Conservation (phyloP, 2,113 vertebrate species). For the Hippocampus guttulatus region DNA sequence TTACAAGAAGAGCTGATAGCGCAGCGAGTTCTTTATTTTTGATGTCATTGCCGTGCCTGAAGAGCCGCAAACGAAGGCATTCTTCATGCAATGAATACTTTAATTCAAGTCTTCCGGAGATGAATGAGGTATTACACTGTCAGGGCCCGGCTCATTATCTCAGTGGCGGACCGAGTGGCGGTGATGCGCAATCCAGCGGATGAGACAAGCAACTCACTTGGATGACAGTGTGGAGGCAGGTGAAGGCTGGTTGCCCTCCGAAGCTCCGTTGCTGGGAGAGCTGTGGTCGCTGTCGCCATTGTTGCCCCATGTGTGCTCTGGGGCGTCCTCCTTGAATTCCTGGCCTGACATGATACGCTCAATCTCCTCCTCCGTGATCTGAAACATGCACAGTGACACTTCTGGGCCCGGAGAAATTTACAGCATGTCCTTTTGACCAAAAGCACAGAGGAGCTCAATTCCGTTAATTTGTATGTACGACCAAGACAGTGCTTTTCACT, state of each 20-base stretch:
- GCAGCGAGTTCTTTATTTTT: constrained; percentile 44
- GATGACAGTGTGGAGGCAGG: constrained; percentile 93
- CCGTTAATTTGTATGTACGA: constrained; percentile 28
- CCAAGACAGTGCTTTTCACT: constrained; percentile 27
- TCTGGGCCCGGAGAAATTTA: not conserved
- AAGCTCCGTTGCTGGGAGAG: constrained; percentile 92
- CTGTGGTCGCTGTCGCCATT: constrained; percentile 97
- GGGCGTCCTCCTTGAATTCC: constrained; percentile 96
- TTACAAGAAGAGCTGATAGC: constrained; percentile 45
- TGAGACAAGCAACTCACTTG: constrained; percentile 77
- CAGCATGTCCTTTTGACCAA: constrained; percentile 16
- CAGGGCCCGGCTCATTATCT: constrained; percentile 56
- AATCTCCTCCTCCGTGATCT: constrained; percentile 99
- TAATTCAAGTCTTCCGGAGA: constrained; percentile 35
- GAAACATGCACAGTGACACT: constrained; percentile 3
- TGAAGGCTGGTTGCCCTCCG: constrained; percentile 96
- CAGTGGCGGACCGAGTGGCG: constrained; percentile 19
- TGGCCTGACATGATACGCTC: constrained; percentile 98
- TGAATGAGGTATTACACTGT: constrained; percentile 43
- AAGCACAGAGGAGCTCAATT: constrained; percentile 18
- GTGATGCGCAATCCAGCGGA: not conserved
- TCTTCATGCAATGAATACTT: constrained; percentile 51
- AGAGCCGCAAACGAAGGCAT: constrained; percentile 48
- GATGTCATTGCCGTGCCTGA: constrained; percentile 34
- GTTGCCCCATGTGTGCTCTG: constrained; percentile 88